phyloP scores from a whole-genome alignment of 2,888 invertebrate genomes.

The Machimus rusticus region DNA sequence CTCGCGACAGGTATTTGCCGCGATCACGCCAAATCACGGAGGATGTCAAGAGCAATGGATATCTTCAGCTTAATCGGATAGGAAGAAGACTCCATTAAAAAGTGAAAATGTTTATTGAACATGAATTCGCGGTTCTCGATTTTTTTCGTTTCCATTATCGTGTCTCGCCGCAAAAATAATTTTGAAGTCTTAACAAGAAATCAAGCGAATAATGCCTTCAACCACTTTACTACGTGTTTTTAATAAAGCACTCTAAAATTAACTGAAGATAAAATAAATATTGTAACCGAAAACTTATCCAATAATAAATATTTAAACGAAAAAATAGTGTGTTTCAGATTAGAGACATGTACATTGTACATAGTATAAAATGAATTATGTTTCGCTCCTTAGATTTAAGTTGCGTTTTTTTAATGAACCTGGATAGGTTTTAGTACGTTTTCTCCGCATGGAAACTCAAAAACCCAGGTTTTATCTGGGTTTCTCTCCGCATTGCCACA shows the following conservation, averaged over 20 bases:
- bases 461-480: too few relatives aligned
- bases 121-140: neutral
- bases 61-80: neutral
- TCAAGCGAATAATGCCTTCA: neutral
- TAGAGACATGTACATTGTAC: too few relatives aligned
- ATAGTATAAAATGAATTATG: too few relatives aligned
- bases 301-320: too few relatives aligned
- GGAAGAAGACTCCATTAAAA: neutral
- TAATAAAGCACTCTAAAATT: neutral
- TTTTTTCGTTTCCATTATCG: neutral
- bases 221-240: neutral
- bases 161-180: neutral
- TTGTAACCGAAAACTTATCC: too few relatives aligned
- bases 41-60: conserved; percentile 25
- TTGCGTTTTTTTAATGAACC: too few relatives aligned
- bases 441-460: too few relatives aligned
- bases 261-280: too few relatives aligned
- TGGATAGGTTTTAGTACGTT: too few relatives aligned
- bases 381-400: too few relatives aligned
- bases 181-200: neutral
- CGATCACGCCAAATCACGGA: neutral
- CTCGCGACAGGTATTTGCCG: neutral
- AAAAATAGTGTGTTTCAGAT: too few relatives aligned
- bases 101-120: neutral
- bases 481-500: too few relatives aligned